Evolutionary conservation across 2,113 vertebrate species (phyloP).

Genomic region (Thomomys bottae): DNA sequence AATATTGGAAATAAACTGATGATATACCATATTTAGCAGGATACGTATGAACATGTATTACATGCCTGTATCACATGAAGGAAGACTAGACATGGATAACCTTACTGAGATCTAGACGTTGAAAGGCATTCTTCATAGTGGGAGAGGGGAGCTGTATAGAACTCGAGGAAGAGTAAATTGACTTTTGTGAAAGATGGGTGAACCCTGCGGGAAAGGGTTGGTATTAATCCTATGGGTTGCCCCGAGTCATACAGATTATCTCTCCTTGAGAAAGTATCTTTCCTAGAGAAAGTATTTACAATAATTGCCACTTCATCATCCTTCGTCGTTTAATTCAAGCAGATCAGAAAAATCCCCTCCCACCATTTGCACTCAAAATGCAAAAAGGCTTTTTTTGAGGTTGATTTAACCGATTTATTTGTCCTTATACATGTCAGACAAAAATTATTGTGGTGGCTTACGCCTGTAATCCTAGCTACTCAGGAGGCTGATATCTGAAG

Average conservation of each 20-base stretch:
- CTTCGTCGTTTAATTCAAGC: not conserved
- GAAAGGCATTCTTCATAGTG: not conserved
- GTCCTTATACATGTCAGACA: not conserved
- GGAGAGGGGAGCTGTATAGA: no score
- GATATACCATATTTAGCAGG: not conserved
- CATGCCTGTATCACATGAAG: not conserved
- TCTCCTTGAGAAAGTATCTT: no score
- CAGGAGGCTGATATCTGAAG: no score
- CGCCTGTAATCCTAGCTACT: no score
- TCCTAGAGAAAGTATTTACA: no score
- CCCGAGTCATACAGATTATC: no score
- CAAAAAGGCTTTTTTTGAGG: not conserved
- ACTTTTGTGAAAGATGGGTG: not conserved
- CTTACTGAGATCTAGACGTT: not conserved
- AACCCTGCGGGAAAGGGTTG: no score
- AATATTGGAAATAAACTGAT: not conserved
- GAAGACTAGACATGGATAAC: no score
- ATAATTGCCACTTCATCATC: not conserved
- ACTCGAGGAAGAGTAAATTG: not conserved
- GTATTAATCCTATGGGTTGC: no score
- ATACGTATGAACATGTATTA: not conserved
- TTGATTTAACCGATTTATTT: not conserved
- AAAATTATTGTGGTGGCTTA: no score
- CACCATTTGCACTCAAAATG: not conserved
- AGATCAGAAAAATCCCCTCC: not conserved